These are phyloP conservation scores for Chauna torquata DNA, from an alignment of 2,113 vertebrate genomes.

Conservation along the genomic window DNA sequence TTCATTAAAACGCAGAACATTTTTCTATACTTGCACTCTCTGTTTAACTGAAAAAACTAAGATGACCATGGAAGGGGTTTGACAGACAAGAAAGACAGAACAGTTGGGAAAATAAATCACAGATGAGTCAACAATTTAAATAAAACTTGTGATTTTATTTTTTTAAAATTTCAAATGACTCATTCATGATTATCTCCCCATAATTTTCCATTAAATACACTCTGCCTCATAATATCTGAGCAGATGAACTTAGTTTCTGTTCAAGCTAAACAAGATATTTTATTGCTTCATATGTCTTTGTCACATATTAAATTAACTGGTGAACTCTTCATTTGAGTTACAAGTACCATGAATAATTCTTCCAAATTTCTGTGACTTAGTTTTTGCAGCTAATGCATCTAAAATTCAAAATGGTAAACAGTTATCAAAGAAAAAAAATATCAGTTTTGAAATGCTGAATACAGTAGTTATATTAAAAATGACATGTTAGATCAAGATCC, in stretches of 20 bases:
- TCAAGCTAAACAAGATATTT: neutral
- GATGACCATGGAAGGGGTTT: neutral
- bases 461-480: neutral
- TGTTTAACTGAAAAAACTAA: neutral
- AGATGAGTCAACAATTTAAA: conserved; percentile 67
- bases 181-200: conserved; percentile 20
- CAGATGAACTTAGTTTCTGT: conserved; percentile 26
- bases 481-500: neutral
- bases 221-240: neutral
- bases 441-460: neutral
- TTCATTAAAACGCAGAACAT: rapidly evolving
- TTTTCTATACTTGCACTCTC: neutral
- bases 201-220: conserved; percentile 13
- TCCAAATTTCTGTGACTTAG: neutral
- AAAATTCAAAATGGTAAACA: neutral
- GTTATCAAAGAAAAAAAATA: neutral
- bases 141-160: conserved; percentile 60
- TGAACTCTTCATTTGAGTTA: neutral
- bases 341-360: neutral
- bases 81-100: conserved; percentile 32
- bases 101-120: conserved; percentile 41
- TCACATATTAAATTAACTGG: neutral
- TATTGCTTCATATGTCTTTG: neutral
- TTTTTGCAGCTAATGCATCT: neutral
- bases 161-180: conserved; percentile 46